Evolutionary conservation across 1,140 invertebrate species (phyloP), one percentile per base, ranked within the genome.

Genomic region (Meloidogyne hapla): DNA sequence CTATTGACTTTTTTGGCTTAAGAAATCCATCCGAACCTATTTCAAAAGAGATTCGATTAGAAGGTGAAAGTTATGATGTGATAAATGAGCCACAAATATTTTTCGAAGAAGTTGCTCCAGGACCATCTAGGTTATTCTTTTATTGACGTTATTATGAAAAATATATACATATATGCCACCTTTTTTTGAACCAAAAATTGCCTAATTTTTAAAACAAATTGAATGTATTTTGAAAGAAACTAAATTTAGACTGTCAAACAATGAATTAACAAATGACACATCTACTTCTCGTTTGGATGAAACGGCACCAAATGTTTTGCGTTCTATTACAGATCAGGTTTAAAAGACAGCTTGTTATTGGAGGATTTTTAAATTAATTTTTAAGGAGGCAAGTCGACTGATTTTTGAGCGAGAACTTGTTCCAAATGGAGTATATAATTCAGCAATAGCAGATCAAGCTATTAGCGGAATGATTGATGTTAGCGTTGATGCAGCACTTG

Each of bases 331-430:
- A 42, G 65, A 75, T 8, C 33, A 75, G 21, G 73, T 75, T 12
- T n/a, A n/a, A n/a, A n/a, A n/a, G n/a, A n/a, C n/a, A n/a, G n/a
- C n/a, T n/a, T n/a, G n/a, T n/a, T n/a, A n/a, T n/a, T n/a, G n/a
- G n/a, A n/a, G n/a, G n/a, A n/a, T n/a, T n/a, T 28, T 21, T 12
- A 21, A 2, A 21, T 65, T 74, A 18, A 65, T 42, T 3, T 70
- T 9, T 10, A 40, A 42, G 75, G 40, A 56, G 5, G 79, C 79
- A 23, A 64, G 67, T 8, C 15, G 23, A 18, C 15, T 81, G 28
- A 83, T 81, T n/a, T 81, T 84, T 69, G 70, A 81, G 12, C 77
- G 21, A 61, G 80, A 81, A 69, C 48, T 81, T 28, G 78, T 78
- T 33, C 80, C 80, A 18, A 84, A 64, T 9, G 80, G 80, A 26